Evolutionary conservation across 2,113 vertebrate species (phyloP).

Genomic region (Prietella phreatophila): DNA sequence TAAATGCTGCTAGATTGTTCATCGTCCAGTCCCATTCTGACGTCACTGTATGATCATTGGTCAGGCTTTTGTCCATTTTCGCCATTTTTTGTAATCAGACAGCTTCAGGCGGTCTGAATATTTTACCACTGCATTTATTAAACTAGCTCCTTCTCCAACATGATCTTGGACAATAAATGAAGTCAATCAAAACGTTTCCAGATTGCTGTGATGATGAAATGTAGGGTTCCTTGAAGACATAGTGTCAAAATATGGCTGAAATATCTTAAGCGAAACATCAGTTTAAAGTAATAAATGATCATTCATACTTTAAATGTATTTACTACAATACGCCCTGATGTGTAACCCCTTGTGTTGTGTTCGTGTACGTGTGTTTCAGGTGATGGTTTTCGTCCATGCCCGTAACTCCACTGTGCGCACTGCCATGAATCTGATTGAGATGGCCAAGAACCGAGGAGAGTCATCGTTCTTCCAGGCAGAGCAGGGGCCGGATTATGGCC

Average conservation of each 20-base stretch:
- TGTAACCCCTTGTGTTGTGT: not conserved
- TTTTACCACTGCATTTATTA: too few relatives aligned
- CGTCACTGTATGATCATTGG: not conserved
- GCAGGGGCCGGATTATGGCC: conserved; percentile 87
- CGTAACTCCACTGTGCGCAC: conserved; percentile 95
- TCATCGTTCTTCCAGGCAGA: conserved; percentile 81
- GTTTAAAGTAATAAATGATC: not conserved
- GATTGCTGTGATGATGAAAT: not conserved
- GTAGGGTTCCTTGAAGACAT: not conserved
- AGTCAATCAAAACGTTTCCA: not conserved
- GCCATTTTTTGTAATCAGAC: not conserved
- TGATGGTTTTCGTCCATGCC: conserved; percentile 98
- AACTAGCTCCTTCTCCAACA: too few relatives aligned
- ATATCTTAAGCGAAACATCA: not conserved
- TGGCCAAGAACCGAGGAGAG: conserved; percentile 92
- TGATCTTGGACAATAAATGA: not conserved
- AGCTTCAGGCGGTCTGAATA: too few relatives aligned
- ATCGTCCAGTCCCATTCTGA: not conserved
- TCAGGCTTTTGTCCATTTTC: not conserved
- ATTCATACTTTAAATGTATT: not conserved
- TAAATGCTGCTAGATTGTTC: not conserved
- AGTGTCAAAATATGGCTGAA: not conserved
- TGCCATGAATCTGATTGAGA: conserved; percentile 90
- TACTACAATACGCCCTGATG: not conserved
- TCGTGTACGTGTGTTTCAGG: conserved; percentile 70